Base-by-base conservation (phyloP, 2,888 invertebrate genomes). In the Orthonevra nobilis region DNA sequence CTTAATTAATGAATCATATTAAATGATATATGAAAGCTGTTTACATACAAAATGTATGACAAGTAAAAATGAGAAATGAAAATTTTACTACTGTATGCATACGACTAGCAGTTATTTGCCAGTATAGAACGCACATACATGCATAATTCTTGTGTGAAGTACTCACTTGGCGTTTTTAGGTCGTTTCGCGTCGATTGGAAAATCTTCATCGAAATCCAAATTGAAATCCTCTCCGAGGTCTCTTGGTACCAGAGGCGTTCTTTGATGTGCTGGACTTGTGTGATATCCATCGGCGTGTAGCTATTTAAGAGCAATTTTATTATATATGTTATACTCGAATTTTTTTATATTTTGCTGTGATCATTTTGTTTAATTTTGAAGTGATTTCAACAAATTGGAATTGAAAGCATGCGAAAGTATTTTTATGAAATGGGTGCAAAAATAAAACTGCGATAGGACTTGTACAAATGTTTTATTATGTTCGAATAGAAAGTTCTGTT, bases 81-180 rank as follows among this genome's bases (percentile, higher is more conserved):
- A 23, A 4, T 4, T 23, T 23, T 4, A 4, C 23, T 23, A 23
- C n/a, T 23, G 5, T 23, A 23, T 23, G 23, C 5, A 23, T 23
- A 23, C 5, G 23, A 23, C 23, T 23, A n/a, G n/a, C n/a, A n/a
- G 23, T 23, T n/a, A 23, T 23, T 23, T 68, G 75, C 42, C 40
- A 70, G 42, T 30, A 46, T 63, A 42, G 52, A 52, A 72, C 64
- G 72, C 72, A 40, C 58, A 68, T 61, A 70, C 81, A 64, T 69
- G 77, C 69, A 34, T 42, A 23, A 14, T 54, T 20, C n/a, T 32
- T 3, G 9, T 36, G 10, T 20, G 74, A 68, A 30, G 75, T 84
- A 93, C 96, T 95, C 89, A 96, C 96, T 96, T 96, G 89, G 96
- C 96, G 92, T 96, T 96, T 90, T 96, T 96, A 83, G 96, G 96